Evolutionary conservation across 2,113 vertebrate genomes (phyloP), one percentile per base, ranked within the genome.

Genomic region (Aphyosemion australe): DNA sequence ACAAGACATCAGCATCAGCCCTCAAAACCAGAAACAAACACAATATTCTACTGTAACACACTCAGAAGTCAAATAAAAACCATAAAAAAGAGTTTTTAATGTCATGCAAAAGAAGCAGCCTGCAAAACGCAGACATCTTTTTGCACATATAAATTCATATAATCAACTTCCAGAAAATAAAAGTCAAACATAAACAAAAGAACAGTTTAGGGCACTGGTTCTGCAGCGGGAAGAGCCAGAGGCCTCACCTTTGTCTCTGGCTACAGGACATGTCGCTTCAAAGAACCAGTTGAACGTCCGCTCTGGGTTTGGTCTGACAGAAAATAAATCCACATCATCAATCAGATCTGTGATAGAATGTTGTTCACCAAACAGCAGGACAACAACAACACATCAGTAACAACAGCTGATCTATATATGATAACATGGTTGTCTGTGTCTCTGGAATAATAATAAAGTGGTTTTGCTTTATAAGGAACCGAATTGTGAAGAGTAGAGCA

Each of bases 261-360:
- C 86, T 16, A 91, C 77, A 1, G 95, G 94, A 46, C 90, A 89
- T 13, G 91, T 86, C 2, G 92, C 94, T 82, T 97, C 93, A 46
- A 96, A 94, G 86, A 95, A 96, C 89, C 94, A 94, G 66, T 94
- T 90, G 87, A 97, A 97, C 11, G 92, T 85, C 19, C 75, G 89
- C 16, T 93, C 91, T 43, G 94, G 89, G 55, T 88, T 92, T 89
- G 87, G 81, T 84, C 95, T 97, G 84, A 84, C 46, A 68, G 32
- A 72, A 78, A 55, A 84, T 32, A 73, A 16, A 69, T 59, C 48
- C 32, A 58, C 16, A 74, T 5, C 34, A 39, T 8, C 26, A 26
- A 37, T 64, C 2, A 74, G 39, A 56, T 50, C 55, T 19, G 15
- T 12, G 3, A 15, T 14, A 20, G 2, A 49, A 7, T 19, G 0